Percentiles rank a stretch among this genome's conserved stretches.
phyloP scores from a whole-genome alignment of 2,113 vertebrate species.

The Circaetus cinerascens region DNA sequence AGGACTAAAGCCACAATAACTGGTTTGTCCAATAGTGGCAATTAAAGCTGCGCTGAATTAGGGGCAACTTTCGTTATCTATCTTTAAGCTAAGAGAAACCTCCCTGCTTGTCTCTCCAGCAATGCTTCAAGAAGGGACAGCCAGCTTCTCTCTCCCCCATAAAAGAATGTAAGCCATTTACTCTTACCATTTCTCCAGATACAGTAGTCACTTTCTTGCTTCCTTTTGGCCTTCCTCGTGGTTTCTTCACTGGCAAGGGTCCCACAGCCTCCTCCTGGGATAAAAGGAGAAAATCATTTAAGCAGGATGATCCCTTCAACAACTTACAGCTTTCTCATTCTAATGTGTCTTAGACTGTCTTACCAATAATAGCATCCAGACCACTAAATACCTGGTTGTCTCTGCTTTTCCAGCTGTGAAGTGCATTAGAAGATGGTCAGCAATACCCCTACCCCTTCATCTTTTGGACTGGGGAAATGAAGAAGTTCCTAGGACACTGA shows the following conservation, averaged over 20 bases:
- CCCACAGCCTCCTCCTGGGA: not conserved
- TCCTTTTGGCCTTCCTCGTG: conserved; percentile 66
- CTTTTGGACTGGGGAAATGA: not conserved
- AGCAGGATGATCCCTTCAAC: not conserved
- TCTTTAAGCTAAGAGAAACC: not conserved
- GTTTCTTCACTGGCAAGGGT: conserved; percentile 26
- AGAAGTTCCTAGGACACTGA: not conserved
- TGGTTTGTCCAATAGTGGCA: not conserved
- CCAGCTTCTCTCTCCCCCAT: not conserved
- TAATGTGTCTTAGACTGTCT: not conserved
- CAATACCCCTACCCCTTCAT: not conserved
- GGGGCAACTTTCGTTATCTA: not conserved
- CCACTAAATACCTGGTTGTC: not conserved
- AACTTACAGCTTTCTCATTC: not conserved
- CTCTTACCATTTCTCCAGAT: conserved; percentile 7
- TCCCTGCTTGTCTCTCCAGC: not conserved
- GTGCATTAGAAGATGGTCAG: not conserved
- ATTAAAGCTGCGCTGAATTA: not conserved
- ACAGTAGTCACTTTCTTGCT: conserved; percentile 29
- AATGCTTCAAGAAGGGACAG: not conserved
- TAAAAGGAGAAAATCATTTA: not conserved
- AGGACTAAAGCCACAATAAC: not conserved
- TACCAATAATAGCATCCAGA: not conserved
- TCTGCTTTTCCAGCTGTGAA: not conserved
- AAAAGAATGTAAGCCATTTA: not conserved